Evolutionary conservation across 1,140 invertebrate species (phyloP).

Genomic region (Mya arenaria): DNA sequence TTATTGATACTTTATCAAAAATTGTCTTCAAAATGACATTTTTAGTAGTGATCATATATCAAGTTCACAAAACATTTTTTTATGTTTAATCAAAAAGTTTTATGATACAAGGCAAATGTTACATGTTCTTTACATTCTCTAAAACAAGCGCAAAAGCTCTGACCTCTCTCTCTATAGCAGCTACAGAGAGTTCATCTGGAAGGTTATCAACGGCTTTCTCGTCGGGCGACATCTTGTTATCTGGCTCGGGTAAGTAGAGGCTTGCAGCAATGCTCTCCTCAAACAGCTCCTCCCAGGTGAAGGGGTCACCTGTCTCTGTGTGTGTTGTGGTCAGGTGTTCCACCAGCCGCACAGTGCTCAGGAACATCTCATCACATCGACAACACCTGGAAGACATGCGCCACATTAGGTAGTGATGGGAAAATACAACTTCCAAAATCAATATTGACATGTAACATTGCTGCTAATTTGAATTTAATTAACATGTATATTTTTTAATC

Average conservation of each 20-base stretch:
- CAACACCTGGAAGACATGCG: constrained; percentile 62
- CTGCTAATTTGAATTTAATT: too few species aligned
- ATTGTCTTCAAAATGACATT: too few species aligned
- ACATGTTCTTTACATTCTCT: too few species aligned
- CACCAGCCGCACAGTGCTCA: constrained; percentile 74
- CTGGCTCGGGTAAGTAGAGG: constrained; percentile 78
- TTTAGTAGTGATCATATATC: too few species aligned
- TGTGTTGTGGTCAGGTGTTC: constrained; percentile 76
- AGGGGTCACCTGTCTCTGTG: constrained; percentile 45
- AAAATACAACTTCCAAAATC: too few species aligned
- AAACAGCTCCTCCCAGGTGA: constrained; percentile 69
- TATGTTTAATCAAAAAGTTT: too few species aligned
- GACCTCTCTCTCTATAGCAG: constrained; percentile 18
- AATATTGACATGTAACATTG: too few species aligned
- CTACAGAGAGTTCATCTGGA: constrained; percentile 69
- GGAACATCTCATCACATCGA: constrained; percentile 68
- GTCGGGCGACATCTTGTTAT: constrained; percentile 54
- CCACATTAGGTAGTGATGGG: too few species aligned
- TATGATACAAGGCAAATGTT: too few species aligned
- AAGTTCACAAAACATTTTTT: too few species aligned
- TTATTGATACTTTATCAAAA: too few species aligned
- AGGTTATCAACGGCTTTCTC: constrained; percentile 73
- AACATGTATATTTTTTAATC: too few species aligned
- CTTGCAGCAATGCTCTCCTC: constrained; percentile 72
- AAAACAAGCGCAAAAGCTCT: constrained; percentile 47